Evolutionary conservation across 2,888 invertebrate species (phyloP).

Genomic region (Acronicta alni): DNA sequence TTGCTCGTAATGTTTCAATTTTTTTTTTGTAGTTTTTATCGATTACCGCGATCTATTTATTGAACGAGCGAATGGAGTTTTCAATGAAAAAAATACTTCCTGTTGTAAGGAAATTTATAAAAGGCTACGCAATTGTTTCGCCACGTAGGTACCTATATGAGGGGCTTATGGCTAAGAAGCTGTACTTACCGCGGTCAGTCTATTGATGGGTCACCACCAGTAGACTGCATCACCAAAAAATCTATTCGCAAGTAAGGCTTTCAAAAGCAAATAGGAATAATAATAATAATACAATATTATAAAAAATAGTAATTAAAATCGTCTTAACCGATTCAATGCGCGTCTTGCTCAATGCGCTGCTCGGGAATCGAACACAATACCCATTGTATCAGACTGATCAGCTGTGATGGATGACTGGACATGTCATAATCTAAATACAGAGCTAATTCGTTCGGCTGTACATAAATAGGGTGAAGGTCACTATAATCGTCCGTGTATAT

Average conservation of each 20-base stretch:
- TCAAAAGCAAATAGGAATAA: background rate
- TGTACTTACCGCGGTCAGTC: no score
- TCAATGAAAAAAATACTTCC: slow-evolving; percentile 25
- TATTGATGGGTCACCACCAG: no score
- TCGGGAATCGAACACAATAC: slow-evolving; percentile 63
- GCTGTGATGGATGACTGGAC: slow-evolving; percentile 59
- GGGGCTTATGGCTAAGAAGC: no score
- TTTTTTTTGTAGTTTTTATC: slow-evolving; percentile 54
- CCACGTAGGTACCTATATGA: no score
- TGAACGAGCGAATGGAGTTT: slow-evolving; percentile 26
- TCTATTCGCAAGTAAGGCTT: background rate
- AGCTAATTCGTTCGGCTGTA: slow-evolving; percentile 24
- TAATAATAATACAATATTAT: background rate
- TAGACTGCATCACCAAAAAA: background rate
- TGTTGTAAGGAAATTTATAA: background rate
- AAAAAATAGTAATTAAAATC: no score
- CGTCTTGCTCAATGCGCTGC: slow-evolving; percentile 47
- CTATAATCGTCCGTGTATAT: background rate
- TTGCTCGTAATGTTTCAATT: slow-evolving; percentile 63
- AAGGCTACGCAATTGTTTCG: background rate
- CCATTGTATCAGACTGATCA: slow-evolving; percentile 58
- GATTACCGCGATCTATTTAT: slow-evolving; percentile 47
- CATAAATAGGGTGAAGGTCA: background rate
- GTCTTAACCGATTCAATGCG: slow-evolving; percentile 12
- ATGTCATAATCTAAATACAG: slow-evolving; percentile 23